These are phyloP conservation scores for Brevimyrus niger DNA, from an alignment of 2,113 vertebrate species.

Conservation along the genomic window DNA sequence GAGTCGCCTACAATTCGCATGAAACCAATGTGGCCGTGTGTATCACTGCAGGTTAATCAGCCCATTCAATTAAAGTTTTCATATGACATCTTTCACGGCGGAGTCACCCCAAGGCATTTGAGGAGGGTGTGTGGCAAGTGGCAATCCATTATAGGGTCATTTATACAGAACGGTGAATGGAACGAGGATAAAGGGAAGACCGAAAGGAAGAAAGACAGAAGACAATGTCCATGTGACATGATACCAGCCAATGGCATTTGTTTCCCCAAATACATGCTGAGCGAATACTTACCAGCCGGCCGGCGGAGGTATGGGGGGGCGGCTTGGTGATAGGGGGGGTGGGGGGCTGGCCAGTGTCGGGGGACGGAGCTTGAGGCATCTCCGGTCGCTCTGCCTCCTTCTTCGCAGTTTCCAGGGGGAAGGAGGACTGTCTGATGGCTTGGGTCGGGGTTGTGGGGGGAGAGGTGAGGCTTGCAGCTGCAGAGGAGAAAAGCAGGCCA, in stretches of 20 bases:
- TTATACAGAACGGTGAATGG: neutral
- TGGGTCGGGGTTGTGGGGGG: constrained; percentile 84
- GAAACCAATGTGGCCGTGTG: neutral
- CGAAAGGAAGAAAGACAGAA: neutral
- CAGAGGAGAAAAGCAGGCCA: constrained; percentile 17
- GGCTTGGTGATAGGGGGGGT: constrained; percentile 63
- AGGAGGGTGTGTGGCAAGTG: neutral
- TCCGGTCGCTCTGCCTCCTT: constrained; percentile 57
- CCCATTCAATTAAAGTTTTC: neutral
- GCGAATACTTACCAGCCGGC: constrained; percentile 72
- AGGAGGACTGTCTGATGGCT: constrained; percentile 72
- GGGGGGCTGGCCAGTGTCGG: constrained; percentile 72
- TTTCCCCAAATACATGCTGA: neutral
- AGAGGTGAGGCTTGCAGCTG: constrained; percentile 80
- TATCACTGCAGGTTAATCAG: neutral
- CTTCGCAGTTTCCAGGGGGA: constrained; percentile 74
- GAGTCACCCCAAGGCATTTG: neutral
- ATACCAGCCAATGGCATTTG: neutral
- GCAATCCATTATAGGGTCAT: neutral
- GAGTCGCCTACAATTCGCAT: neutral
- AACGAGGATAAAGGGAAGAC: neutral
- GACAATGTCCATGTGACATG: neutral
- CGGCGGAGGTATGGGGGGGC: constrained; percentile 61
- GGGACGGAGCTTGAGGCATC: constrained; percentile 68
- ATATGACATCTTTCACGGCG: neutral